Evolutionary conservation across 2,113 vertebrate species (phyloP), one percentile per base, ranked within the genome.

Genomic region (Cacatua alba): DNA sequence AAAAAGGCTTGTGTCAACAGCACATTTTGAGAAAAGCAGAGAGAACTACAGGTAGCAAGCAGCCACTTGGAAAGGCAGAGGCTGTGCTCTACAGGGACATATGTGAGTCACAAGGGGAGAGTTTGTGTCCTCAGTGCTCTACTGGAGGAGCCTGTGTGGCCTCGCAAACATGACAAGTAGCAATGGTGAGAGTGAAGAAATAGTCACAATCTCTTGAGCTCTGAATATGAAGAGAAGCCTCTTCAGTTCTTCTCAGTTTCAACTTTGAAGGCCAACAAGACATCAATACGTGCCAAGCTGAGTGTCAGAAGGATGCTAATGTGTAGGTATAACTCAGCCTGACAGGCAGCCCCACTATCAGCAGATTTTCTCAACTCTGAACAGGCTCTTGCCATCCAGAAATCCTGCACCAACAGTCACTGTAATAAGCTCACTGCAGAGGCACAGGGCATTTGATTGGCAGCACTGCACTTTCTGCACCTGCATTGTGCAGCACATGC

Each of bases 361-460:
- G 60, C 62, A 18, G 75, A 28, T 33, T 23, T 59, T 15, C 39
- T 71, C 49, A 46, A 39, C 74, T 64, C 62, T 2, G 65, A 64
- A 4, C 17, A 11, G 57, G 67, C 48, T 90, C 52, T 43, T 23
- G 26, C 39, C 4, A 20, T 21, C 64, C 31, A 9, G 55, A 69
- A 53, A 21, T 1, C 7, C 18, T 31, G 85, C 51, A 33, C 35
- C 51, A 29, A 5, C 35, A 31, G 70, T 23, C 3, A 4, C 63
- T 4, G 69, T 2, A 8, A 35, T 0, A 9, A 18, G 19, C 64
- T 70, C 53, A 0, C 26, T 4, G 83, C 48, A 11, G 59, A 60
- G 60, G 57, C 79, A 9, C 55, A 6, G 67, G 1, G 1, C 9
- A 0, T 5, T 5, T 8, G 86, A 49, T 2, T 0, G 44, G 83